Conservation (phyloP, 1,140 invertebrate species). For the Diplogasteroides magnus region DNA sequence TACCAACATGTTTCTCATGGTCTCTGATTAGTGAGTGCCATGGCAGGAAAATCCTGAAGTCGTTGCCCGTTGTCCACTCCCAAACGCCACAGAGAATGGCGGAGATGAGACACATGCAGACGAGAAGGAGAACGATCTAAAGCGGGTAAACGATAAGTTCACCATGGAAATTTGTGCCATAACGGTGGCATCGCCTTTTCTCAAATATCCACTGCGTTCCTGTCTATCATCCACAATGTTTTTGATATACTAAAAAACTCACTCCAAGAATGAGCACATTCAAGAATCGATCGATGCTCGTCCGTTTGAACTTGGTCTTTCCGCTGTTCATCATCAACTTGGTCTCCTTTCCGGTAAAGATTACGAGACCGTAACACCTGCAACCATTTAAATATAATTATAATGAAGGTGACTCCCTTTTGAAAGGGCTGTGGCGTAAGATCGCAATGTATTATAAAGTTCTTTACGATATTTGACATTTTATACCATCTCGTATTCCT, state of each 20-base stretch:
- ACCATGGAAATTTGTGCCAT: no score
- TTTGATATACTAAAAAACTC: no score
- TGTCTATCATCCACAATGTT: no score
- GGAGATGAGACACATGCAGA: constrained; percentile 94
- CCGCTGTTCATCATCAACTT: constrained; percentile 99
- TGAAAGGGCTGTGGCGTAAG: no score
- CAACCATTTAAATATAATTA: neutral
- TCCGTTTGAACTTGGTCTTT: constrained; percentile 96
- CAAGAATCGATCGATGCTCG: constrained; percentile 91
- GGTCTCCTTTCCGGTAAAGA: constrained; percentile 95
- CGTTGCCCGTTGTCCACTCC: constrained; percentile 71
- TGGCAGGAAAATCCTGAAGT: constrained; percentile 85
- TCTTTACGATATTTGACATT: no score
- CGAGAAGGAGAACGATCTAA: constrained; percentile 94
- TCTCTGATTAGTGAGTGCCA: constrained; percentile 73
- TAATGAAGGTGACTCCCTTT: no score
- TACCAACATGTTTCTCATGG: neutral
- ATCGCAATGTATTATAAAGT: no score
- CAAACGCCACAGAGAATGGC: constrained; percentile 87
- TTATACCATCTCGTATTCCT: constrained; percentile 88
- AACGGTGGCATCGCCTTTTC: no score
- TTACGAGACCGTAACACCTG: constrained; percentile 83
- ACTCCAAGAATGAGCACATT: constrained; percentile 97
- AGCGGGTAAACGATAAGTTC: constrained; percentile 37
- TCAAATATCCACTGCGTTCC: no score